These are phyloP conservation scores for Columba guinea DNA, from an alignment of 2,797 vertebrate species.

Conservation along the genomic window DNA sequence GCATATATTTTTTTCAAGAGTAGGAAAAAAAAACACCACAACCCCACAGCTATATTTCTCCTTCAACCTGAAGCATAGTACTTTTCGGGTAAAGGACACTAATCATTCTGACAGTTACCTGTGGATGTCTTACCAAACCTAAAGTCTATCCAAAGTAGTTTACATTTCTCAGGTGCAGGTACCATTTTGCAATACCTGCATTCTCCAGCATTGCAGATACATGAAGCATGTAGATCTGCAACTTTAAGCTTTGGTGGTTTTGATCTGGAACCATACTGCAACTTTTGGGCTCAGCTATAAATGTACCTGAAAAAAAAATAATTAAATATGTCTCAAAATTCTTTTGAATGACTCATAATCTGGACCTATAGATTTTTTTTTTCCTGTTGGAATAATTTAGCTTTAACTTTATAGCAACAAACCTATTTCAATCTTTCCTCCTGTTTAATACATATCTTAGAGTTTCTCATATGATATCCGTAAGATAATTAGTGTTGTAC, in stretches of 20 bases:
- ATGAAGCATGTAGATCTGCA: not conserved
- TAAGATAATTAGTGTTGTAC: constrained; percentile 3
- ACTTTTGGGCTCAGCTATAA: not conserved
- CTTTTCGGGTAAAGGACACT: not conserved
- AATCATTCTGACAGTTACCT: not conserved
- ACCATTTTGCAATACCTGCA: not conserved
- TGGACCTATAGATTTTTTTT: not conserved
- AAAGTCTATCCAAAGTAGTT: not conserved
- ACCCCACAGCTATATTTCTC: not conserved
- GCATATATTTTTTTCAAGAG: not conserved
- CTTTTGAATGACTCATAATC: not conserved
- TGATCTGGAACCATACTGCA: not conserved
- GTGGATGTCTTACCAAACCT: not conserved
- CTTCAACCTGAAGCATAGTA: not conserved
- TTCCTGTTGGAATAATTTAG: not conserved
- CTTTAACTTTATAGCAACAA: not conserved
- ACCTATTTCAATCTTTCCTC: not conserved
- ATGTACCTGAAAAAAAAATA: not conserved
- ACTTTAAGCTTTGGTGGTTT: not conserved
- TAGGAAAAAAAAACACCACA: fast-evolving
- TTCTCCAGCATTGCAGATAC: not conserved
- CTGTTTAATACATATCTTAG: not conserved
- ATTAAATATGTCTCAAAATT: not conserved
- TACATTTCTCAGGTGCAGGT: not conserved
- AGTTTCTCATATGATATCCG: not conserved